Percentiles rank a stretch among this genome's conserved stretches.
Evolutionary conservation across 2,888 invertebrate species (phyloP).

Genomic region (Thereva nobilitata): DNA sequence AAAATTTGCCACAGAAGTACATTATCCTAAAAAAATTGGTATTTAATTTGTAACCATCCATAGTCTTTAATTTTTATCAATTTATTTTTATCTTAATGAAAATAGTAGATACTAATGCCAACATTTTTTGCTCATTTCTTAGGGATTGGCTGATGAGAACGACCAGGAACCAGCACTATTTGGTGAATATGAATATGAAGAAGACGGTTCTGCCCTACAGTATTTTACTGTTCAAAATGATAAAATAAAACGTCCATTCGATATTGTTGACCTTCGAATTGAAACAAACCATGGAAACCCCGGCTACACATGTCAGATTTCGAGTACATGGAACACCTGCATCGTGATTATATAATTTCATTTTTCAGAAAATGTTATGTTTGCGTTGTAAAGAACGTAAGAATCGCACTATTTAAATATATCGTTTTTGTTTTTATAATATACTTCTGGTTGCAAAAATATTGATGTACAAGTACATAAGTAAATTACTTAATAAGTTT

Average conservation of each 20-base stretch:
- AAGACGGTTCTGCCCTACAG: slow-evolving; percentile 82
- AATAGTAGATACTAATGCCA: background rate
- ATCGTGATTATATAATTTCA: slow-evolving; percentile 8
- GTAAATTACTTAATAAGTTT: no score
- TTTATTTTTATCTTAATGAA: no score
- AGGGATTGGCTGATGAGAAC: slow-evolving; percentile 80
- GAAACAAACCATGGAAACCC: slow-evolving; percentile 95
- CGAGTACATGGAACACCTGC: slow-evolving; percentile 80
- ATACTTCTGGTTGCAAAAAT: no score
- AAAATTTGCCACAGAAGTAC: no score
- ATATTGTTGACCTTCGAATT: slow-evolving; percentile 84
- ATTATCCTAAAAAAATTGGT: no score
- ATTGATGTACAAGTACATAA: no score
- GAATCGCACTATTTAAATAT: no score
- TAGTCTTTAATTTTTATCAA: no score
- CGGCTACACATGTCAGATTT: slow-evolving; percentile 93
- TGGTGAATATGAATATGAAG: slow-evolving; percentile 84
- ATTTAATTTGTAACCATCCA: no score
- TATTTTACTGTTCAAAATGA: slow-evolving; percentile 76
- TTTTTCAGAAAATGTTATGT: no score
- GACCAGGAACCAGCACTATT: slow-evolving; percentile 79
- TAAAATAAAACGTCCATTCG: slow-evolving; percentile 65
- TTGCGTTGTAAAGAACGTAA: no score
- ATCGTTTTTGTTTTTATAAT: no score
- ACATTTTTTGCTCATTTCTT: slow-evolving; percentile 44